A percentile compares a stretch with the other conserved stretches of the same genome.
Conservation (phyloP, 2,888 invertebrate species). For the Drosophila neutralis region DNA sequence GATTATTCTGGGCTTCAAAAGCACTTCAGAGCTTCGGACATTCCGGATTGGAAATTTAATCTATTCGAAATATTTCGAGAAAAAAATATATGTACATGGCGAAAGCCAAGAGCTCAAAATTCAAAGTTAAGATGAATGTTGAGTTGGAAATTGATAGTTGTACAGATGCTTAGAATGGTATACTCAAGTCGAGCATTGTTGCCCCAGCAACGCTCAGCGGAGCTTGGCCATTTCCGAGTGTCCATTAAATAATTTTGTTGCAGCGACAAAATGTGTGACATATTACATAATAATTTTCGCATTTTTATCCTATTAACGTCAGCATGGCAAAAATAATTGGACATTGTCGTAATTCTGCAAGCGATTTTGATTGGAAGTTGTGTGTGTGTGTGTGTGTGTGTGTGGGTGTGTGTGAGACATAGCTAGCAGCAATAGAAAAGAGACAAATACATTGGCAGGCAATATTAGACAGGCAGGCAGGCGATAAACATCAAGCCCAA, state of each 20-base stretch:
- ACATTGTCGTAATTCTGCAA: slow-evolving; percentile 61
- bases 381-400: neutral
- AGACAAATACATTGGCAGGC: slow-evolving; percentile 5
- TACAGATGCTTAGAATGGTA: slow-evolving; percentile 12
- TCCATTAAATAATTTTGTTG: slow-evolving; percentile 52
- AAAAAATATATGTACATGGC: neutral
- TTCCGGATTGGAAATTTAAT: neutral
- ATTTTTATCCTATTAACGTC: slow-evolving; percentile 71
- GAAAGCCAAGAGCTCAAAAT: neutral
- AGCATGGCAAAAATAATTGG: slow-evolving; percentile 64
- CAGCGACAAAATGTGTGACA: slow-evolving; percentile 58
- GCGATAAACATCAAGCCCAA: slow-evolving; percentile 20
- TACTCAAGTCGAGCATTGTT: slow-evolving; percentile 6
- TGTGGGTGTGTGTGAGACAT: neutral
- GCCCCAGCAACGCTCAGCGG: neutral
- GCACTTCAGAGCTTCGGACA: neutral
- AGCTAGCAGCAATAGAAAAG: neutral
- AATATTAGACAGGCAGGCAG: slow-evolving; percentile 7
- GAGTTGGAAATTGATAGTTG: neutral
- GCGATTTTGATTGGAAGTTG: slow-evolving; percentile 51
- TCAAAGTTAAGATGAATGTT: neutral
- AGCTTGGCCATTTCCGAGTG: slow-evolving; percentile 25
- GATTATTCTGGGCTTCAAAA: neutral
- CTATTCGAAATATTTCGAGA: neutral
- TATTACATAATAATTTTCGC: slow-evolving; percentile 68